These are phyloP conservation scores for Apus apus DNA, from an alignment of 2,113 vertebrate genomes.

Conservation along the genomic window DNA sequence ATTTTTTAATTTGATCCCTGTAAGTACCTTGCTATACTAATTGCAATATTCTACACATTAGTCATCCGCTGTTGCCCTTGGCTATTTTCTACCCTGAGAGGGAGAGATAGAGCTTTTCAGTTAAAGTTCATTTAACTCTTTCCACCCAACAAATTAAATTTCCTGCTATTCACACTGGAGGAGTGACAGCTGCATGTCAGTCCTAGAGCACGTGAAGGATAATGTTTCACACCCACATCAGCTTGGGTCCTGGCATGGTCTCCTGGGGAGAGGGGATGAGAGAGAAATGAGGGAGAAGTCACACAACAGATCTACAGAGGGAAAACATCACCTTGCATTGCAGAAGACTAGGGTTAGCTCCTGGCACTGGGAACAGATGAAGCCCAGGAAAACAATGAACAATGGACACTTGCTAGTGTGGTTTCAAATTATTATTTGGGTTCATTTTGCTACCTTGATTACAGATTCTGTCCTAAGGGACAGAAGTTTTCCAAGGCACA, in stretches of 20 bases:
- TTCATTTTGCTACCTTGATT: not conserved
- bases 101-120: conserved; percentile 83
- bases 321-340: not conserved
- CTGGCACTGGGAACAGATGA: not conserved
- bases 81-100: conserved; percentile 95
- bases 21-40: conserved; percentile 99
- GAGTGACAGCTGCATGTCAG: conserved; percentile 62
- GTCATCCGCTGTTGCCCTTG: conserved; percentile 99
- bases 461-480: not conserved
- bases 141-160: conserved; percentile 83
- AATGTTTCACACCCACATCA: not conserved
- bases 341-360: not conserved
- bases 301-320: not conserved
- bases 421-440: not conserved
- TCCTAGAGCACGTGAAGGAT: not conserved
- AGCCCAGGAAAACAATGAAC: accelerated
- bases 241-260: not conserved
- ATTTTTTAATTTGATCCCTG: conserved; percentile 99
- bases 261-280: not conserved
- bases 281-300: not conserved
- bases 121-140: conserved; percentile 94
- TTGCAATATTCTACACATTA: conserved; percentile 99
- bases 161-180: conserved; percentile 32
- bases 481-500: not conserved
- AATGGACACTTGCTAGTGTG: accelerated